Conservation (phyloP, 2,888 invertebrate genomes). For the Orchesella flavescens region DNA sequence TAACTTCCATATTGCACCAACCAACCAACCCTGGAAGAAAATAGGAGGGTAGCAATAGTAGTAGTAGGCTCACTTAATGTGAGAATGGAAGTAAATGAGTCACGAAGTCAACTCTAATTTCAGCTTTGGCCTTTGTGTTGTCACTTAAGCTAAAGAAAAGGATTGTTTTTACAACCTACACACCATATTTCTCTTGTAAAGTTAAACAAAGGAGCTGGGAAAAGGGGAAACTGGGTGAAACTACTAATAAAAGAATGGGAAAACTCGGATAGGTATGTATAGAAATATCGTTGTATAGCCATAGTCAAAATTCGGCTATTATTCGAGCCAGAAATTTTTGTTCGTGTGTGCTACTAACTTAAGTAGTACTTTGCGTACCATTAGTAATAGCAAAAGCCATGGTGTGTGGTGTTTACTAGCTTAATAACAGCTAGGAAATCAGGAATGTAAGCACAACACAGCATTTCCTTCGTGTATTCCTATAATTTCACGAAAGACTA, state of each 20-base stretch:
- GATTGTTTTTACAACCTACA: constrained; percentile 14
- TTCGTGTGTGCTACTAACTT: no score
- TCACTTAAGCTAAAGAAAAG: neutral
- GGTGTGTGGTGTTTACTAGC: no score
- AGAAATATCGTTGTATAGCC: no score
- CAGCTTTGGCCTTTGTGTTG: neutral
- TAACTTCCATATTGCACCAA: neutral
- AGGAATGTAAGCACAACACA: no score
- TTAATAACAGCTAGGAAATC: no score
- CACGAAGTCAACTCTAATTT: constrained; percentile 24
- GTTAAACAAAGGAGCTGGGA: neutral
- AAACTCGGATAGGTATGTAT: neutral
- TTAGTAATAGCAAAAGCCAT: no score
- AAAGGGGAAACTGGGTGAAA: neutral
- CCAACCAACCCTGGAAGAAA: neutral
- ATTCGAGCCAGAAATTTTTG: no score
- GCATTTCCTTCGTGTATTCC: no score
- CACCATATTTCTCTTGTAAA: constrained; percentile 20
- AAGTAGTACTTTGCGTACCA: no score
- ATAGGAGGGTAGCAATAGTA: neutral
- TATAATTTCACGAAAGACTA: no score
- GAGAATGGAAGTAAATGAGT: constrained; percentile 8
- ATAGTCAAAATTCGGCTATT: no score
- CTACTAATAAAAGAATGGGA: neutral
- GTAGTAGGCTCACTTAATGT: neutral